Percentiles rank a stretch among this genome's conserved stretches.
phyloP scores from a whole-genome alignment of 2,888 invertebrate species.

The Athrips mouffetella region DNA sequence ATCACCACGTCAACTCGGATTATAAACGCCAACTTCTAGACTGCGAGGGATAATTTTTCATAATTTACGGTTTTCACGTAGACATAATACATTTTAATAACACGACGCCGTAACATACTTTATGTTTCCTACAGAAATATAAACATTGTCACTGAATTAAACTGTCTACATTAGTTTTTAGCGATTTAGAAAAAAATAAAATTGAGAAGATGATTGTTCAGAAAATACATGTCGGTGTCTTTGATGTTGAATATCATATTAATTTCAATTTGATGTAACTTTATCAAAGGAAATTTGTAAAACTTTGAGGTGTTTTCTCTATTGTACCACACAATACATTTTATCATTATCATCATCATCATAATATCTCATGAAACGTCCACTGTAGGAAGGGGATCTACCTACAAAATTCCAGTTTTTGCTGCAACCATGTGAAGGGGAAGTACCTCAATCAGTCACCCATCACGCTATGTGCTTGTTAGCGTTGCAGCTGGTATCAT shows the following conservation, averaged over 20 bases:
- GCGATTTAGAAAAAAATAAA: neutral
- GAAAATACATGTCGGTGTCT: neutral
- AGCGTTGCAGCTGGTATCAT: too few relatives aligned
- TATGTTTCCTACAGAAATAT: constrained; percentile 13
- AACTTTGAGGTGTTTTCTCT: too few relatives aligned
- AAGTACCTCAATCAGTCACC: too few relatives aligned
- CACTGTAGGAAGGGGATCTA: too few relatives aligned
- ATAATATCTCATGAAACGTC: too few relatives aligned
- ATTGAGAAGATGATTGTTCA: neutral
- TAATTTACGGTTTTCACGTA: constrained; percentile 7
- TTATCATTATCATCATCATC: too few relatives aligned
- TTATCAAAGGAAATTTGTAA: too few relatives aligned
- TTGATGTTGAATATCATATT: neutral
- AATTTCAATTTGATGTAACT: neutral
- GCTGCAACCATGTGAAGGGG: too few relatives aligned
- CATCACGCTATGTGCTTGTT: too few relatives aligned
- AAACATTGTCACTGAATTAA: constrained; percentile 20
- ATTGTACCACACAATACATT: too few relatives aligned
- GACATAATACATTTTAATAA: constrained; percentile 10
- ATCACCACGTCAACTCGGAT: neutral
- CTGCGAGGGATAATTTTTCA: neutral
- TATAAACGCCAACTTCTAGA: neutral
- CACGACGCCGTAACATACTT: constrained; percentile 7
- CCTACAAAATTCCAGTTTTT: too few relatives aligned
- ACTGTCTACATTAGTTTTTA: constrained; percentile 17